These are phyloP conservation scores for Lasioglossum leucozonium DNA, from an alignment of 2,888 invertebrate species.

Conservation along the genomic window DNA sequence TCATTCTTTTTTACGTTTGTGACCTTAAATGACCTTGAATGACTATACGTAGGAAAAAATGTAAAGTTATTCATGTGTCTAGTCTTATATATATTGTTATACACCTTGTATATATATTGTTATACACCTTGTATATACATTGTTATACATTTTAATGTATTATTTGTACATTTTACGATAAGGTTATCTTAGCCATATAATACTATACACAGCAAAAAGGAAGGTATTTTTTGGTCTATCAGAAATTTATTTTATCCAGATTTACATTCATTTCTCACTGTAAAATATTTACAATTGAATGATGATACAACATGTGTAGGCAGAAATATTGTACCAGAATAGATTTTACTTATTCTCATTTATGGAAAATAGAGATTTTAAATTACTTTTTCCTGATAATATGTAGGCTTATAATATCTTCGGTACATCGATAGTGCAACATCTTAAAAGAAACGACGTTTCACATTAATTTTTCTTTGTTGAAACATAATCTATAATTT, in stretches of 20 bases:
- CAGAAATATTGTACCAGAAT: constrained; percentile 59
- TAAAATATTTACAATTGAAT: constrained; percentile 57
- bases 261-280: constrained; percentile 55
- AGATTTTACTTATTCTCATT: constrained; percentile 51
- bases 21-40: no score
- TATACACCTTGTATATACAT: no score
- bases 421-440: constrained; percentile 21
- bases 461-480: constrained; percentile 12
- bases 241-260: constrained; percentile 57
- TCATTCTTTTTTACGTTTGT: no score
- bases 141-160: no score
- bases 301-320: constrained; percentile 32
- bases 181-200: not conserved
- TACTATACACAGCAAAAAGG: not conserved
- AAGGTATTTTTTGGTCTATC: constrained; percentile 8
- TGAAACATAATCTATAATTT: constrained; percentile 18
- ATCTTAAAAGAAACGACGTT: constrained; percentile 20
- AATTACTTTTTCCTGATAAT: constrained; percentile 28
- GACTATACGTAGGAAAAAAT: no score
- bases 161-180: no score
- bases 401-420: constrained; percentile 29
- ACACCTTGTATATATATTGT: no score
- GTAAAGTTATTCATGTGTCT: no score
- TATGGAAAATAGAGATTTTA: constrained; percentile 66
- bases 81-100: no score